Evolutionary conservation across 2,113 vertebrate genomes (phyloP).

Genomic region (Platycercus adscitus): DNA sequence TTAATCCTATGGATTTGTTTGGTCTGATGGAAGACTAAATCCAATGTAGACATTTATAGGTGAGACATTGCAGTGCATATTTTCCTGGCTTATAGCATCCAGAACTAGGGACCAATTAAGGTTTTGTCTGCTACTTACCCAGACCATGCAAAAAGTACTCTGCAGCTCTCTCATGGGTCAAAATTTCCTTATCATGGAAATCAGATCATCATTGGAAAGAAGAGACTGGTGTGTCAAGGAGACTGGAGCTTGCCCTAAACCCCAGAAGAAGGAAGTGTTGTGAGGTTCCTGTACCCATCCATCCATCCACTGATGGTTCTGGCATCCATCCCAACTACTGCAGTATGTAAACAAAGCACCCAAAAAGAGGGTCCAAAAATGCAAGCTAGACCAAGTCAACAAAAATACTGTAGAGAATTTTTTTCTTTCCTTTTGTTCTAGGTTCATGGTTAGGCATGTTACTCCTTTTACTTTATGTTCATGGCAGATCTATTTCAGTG

Average conservation of each 20-base stretch:
- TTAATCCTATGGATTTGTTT: background rate
- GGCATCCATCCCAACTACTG: background rate
- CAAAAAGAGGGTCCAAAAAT: background rate
- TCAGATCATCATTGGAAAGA: background rate
- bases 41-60: background rate
- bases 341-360: background rate
- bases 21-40: background rate
- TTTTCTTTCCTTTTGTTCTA: background rate
- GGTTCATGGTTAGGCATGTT: background rate
- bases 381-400: background rate
- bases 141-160: background rate
- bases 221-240: background rate
- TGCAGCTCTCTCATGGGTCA: background rate
- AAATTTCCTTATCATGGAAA: background rate
- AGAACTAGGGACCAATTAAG: background rate
- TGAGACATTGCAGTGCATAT: background rate
- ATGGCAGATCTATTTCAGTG: background rate
- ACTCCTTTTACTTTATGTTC: background rate
- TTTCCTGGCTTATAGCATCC: background rate
- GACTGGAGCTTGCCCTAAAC: background rate
- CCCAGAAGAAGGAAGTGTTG: background rate
- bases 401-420: background rate
- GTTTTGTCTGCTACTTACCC: background rate
- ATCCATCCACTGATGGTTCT: background rate
- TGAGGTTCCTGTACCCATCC: background rate